A percentile compares a stretch with the other conserved stretches of the same genome.
phyloP scores from a whole-genome alignment of 1,140 invertebrate species.

The Potamilus streckersoni region DNA sequence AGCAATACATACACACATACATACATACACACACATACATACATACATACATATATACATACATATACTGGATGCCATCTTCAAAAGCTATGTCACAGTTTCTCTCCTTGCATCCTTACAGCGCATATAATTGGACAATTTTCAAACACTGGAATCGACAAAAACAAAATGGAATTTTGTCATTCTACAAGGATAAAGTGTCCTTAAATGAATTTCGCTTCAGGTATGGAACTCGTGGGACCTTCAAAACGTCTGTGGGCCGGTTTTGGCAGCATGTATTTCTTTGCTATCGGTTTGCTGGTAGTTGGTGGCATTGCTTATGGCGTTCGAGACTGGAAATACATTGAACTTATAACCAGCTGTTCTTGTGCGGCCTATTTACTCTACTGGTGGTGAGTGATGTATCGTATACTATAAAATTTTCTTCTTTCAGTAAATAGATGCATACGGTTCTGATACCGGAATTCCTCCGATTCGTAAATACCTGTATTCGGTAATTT shows the following conservation, averaged over 20 bases:
- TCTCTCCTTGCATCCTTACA: too few relatives aligned
- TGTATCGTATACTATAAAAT: background rate
- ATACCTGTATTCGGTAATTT: too few relatives aligned
- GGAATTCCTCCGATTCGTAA: too few relatives aligned
- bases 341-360: constrained; percentile 81
- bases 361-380: constrained; percentile 79
- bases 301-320: constrained; percentile 75
- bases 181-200: constrained; percentile 71
- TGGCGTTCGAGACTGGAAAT: constrained; percentile 78
- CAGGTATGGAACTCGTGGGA: constrained; percentile 61
- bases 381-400: constrained; percentile 68
- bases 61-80: too few relatives aligned
- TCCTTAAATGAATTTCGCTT: constrained; percentile 71
- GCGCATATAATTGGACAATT: too few relatives aligned
- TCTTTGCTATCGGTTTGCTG: constrained; percentile 79
- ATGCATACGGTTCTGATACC: too few relatives aligned
- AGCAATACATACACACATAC: too few relatives aligned
- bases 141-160: too few relatives aligned
- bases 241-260: constrained; percentile 75
- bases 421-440: background rate
- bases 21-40: too few relatives aligned
- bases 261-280: constrained; percentile 79
- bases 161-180: too few relatives aligned
- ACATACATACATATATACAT: too few relatives aligned
- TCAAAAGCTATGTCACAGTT: too few relatives aligned